A percentile compares a stretch with the other conserved stretches of the same genome.
Evolutionary conservation across 2,888 invertebrate species (phyloP).

Genomic region (Cartodere bifasciata): DNA sequence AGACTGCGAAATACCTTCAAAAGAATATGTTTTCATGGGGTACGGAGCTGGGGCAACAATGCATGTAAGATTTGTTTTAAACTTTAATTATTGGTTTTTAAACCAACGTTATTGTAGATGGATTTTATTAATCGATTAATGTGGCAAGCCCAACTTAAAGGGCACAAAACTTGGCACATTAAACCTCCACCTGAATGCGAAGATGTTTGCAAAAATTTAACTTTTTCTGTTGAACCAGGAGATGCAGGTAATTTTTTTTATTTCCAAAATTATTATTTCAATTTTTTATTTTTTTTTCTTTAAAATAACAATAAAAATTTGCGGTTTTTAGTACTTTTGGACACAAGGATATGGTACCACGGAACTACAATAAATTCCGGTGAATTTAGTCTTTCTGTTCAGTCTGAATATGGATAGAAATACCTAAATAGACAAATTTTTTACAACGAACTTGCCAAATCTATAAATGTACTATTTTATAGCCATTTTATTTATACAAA

Average conservation of each 20-base stretch:
- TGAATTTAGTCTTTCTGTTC: conserved; percentile 75
- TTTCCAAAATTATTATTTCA: too few species aligned
- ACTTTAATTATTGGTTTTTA: conserved; percentile 6
- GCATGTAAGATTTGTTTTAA: conserved; percentile 52
- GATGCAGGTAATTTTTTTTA: conserved; percentile 55
- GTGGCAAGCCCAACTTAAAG: conserved; percentile 87
- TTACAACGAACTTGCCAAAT: too few species aligned
- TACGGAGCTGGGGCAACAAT: conserved; percentile 81
- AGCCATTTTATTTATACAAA: not conserved
- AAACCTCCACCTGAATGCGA: conserved; percentile 83
- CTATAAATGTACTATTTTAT: conserved; percentile 1
- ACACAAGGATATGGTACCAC: conserved; percentile 88
- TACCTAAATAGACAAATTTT: conserved; percentile 1
- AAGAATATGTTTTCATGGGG: conserved; percentile 87
- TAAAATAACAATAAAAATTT: too few species aligned
- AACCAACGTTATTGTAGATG: conserved; percentile 48
- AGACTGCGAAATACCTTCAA: conserved; percentile 77
- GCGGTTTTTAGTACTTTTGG: conserved; percentile 55
- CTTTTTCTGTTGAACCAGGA: conserved; percentile 70
- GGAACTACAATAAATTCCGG: conserved; percentile 69
- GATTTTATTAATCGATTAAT: conserved; percentile 84
- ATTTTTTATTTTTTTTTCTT: too few species aligned
- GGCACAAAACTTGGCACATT: conserved; percentile 74
- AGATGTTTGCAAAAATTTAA: conserved; percentile 54
- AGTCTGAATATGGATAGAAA: conserved; percentile 76